Evolutionary conservation across 2,113 vertebrate genomes (phyloP), one percentile per base, ranked within the genome.

Genomic region (Labrus mixtus): DNA sequence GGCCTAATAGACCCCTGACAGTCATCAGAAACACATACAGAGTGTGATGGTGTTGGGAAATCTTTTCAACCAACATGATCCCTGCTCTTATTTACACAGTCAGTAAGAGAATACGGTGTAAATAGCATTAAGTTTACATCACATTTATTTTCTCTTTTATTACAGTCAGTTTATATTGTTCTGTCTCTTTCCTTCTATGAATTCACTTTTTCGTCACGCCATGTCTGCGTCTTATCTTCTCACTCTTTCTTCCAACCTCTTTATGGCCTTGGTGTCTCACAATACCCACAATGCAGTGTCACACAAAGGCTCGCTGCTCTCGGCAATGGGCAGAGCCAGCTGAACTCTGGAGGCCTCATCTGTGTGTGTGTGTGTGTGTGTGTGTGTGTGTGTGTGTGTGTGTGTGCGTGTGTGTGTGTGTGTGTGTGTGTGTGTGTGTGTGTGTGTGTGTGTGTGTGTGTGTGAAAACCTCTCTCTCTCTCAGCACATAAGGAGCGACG

Each of bases 331-430:
- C 78, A 68, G 37, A 83, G 73, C 76, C 81, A 91, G 84, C 79
- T 88, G 83, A 90, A 85, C 81, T 84, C 70, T 80, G 23, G 65
- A 85, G 83, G 75, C 86, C 57, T 79, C 72, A 72, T 88, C 41
- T 89, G 78, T 81, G 72, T 76, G 56, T 78, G 64, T 76, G 67
- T 66, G 72, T 69, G 68, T 73, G 68, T 58, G 68, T 59, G 58
- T 68, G 58, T 60, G 45, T 62, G 55, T 62, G 71, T 54, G 61
- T 67, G 63, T 70, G 76, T 61, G 62, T 65, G 70, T 36, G 61
- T 57, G 62, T 19, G 46, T 23, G 56, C 45, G 59, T 68, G 68
- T 59, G 58, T 68, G 58, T 60, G 45, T 62, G 55, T 62, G 71
- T 54, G 61, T 67, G 63, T 70, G 76, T 61, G 62, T 65, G 70